These are phyloP conservation scores for Erebia aethiops DNA, from an alignment of 2,888 invertebrate species.

Conservation along the genomic window DNA sequence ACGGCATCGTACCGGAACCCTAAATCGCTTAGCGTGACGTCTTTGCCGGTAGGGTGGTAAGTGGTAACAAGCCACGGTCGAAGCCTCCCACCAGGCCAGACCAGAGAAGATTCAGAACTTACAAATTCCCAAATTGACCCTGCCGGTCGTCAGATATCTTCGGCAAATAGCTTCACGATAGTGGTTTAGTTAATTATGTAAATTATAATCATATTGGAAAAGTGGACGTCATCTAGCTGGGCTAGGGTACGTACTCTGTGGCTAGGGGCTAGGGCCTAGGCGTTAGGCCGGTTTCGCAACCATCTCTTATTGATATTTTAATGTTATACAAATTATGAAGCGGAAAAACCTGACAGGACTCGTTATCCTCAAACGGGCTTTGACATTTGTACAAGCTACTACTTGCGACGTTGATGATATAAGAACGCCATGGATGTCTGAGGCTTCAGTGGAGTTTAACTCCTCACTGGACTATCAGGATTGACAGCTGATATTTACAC, in stretches of 20 bases:
- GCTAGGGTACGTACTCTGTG: too few species aligned
- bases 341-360: constrained; percentile 6
- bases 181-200: neutral
- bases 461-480: neutral
- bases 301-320: constrained; percentile 11
- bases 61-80: too few species aligned
- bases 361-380: neutral
- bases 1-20: too few species aligned
- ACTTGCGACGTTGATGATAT: neutral
- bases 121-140: too few species aligned
- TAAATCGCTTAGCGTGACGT: too few species aligned
- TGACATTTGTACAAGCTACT: neutral
- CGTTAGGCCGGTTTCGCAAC: constrained; percentile 11
- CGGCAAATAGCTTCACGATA: too few species aligned
- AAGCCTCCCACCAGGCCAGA: too few species aligned
- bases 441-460: neutral
- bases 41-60: too few species aligned
- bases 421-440: neutral
- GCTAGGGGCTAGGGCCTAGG: neutral
- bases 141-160: too few species aligned
- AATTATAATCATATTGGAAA: neutral
- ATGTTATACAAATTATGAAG: constrained; percentile 2
- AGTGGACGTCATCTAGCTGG: neutral
- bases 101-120: too few species aligned
- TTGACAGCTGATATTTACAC: too few species aligned